phyloP scores from a whole-genome alignment of 2,888 invertebrate genomes.

The Cantharis lateralis region DNA sequence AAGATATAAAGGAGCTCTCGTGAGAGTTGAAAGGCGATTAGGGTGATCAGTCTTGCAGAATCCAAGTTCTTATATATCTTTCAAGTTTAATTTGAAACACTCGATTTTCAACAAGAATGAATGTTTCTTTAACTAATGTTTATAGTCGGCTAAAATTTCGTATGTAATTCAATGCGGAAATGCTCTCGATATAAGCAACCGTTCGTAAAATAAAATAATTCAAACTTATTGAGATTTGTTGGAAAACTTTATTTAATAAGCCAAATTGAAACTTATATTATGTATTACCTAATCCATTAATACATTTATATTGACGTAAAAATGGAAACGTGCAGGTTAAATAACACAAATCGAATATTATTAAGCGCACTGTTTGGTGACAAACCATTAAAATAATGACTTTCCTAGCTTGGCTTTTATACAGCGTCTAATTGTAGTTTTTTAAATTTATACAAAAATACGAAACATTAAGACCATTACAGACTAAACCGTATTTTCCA shows the following conservation, averaged over 20 bases:
- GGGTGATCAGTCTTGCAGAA: slow-evolving; percentile 8
- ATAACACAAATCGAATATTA: not conserved
- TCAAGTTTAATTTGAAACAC: slow-evolving; percentile 9
- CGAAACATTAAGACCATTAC: not conserved
- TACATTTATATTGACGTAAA: not conserved
- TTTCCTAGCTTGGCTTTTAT: not conserved
- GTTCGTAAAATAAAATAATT: not conserved
- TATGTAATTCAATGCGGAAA: not conserved
- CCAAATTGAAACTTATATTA: not conserved
- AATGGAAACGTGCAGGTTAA: not conserved
- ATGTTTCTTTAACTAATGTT: slow-evolving; percentile 11
- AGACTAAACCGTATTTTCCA: not conserved
- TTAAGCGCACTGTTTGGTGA: not conserved
- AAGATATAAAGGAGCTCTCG: not conserved
- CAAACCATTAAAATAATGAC: not conserved
- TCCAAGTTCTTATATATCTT: slow-evolving; percentile 11
- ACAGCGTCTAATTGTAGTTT: not conserved
- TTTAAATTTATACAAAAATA: not conserved
- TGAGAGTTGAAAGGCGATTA: slow-evolving; percentile 7
- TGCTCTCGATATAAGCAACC: not conserved
- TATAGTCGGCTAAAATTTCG: slow-evolving; percentile 2
- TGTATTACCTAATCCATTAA: not conserved
- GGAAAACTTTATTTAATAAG: not conserved
- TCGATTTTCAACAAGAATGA: slow-evolving; percentile 12
- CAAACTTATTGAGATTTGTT: not conserved